A percentile compares a stretch with the other conserved stretches of the same genome.
These are phyloP conservation scores for Patagioenas fasciata DNA, from an alignment of 2,113 vertebrate genomes.

Conservation along the genomic window DNA sequence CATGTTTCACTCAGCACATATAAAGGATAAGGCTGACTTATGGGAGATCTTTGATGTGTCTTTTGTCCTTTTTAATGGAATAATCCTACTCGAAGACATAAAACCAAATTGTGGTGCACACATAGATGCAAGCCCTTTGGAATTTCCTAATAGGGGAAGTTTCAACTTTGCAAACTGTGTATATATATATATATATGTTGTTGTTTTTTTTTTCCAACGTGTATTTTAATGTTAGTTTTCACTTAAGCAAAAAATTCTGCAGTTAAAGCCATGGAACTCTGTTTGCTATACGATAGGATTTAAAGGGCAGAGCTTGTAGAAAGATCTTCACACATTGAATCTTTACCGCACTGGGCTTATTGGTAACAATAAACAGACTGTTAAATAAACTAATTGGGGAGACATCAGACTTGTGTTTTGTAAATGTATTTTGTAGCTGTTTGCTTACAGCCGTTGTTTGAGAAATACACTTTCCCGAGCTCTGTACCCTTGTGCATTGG, in stretches of 20 bases:
- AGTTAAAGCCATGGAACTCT: accelerated
- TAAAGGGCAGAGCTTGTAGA: neutral
- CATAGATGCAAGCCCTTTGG: neutral
- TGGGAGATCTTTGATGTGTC: neutral
- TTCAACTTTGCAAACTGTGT: neutral
- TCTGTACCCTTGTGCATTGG: neutral
- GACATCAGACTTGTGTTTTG: neutral
- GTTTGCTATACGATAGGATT: neutral
- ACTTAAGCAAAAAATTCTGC: neutral
- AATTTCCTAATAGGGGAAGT: neutral
- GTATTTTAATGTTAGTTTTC: neutral
- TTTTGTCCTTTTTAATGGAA: neutral
- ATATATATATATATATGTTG: no score
- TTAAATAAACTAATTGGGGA: neutral
- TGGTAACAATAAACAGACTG: neutral
- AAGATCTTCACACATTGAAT: neutral
- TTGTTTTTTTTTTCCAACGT: neutral
- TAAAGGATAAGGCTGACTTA: neutral
- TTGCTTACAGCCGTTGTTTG: neutral
- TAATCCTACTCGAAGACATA: neutral
- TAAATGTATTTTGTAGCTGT: neutral
- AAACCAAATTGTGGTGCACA: neutral
- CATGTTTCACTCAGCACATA: neutral
- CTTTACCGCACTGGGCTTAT: neutral
- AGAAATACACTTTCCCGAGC: neutral